Conservation (phyloP, 1,140 invertebrate species). For the Scaptomyza hsui region DNA sequence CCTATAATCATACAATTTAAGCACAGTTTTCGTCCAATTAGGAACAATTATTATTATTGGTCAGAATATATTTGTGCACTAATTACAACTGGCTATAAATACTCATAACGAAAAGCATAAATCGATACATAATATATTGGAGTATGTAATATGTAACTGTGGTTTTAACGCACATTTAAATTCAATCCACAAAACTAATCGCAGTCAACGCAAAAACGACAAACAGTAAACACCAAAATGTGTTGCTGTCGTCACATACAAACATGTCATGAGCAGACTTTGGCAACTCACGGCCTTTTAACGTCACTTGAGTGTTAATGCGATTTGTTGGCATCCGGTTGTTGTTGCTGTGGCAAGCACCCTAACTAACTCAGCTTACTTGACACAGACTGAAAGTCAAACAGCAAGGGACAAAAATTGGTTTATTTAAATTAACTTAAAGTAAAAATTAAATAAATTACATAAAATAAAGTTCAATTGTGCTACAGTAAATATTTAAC, state of each 20-base stretch:
- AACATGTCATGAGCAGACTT: conserved; percentile 51
- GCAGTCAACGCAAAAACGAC: conserved; percentile 42
- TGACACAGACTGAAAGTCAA: neutral
- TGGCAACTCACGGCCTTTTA: conserved; percentile 54
- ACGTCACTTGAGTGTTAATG: conserved; percentile 45
- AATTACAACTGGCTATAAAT: too few species aligned
- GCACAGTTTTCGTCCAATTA: conserved; percentile 15
- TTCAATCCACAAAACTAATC: conserved; percentile 52
- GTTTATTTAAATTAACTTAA: neutral
- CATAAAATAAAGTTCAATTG: neutral
- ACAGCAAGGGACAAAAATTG: neutral
- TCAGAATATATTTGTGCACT: too few species aligned
- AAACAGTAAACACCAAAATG: conserved; percentile 35
- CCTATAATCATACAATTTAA: conserved; percentile 11
- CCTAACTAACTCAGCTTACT: conserved; percentile 3
- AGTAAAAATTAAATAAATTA: conserved; percentile 8
- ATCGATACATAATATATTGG: too few species aligned
- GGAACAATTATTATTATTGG: neutral
- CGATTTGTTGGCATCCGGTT: conserved; percentile 63
- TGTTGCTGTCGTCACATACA: conserved; percentile 58
- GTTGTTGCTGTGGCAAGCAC: conserved; percentile 4
- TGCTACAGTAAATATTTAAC: neutral
- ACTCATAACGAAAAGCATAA: too few species aligned
- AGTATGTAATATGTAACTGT: conserved; percentile 4
- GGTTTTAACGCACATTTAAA: conserved; percentile 51